Percentiles rank a stretch among this genome's conserved stretches.
These are phyloP conservation scores for Oophaga sylvatica DNA, from an alignment of 2,797 vertebrate species.

Conservation along the genomic window DNA sequence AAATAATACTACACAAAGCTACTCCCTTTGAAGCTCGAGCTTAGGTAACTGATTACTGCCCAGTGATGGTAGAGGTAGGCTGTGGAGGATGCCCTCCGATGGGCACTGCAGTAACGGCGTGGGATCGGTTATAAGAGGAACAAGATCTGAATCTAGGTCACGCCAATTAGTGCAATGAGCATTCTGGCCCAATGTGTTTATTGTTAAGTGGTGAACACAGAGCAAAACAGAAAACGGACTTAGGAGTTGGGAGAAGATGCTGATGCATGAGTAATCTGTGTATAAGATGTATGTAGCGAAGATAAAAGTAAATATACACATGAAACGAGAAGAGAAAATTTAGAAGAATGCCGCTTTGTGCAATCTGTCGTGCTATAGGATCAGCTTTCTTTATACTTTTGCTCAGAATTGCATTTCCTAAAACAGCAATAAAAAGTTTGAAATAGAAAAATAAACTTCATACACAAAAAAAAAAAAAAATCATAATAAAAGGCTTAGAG, in stretches of 20 bases:
- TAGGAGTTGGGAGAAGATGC: not conserved
- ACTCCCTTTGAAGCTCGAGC: not conserved
- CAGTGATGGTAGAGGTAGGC: not conserved
- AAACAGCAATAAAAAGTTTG: too few species aligned
- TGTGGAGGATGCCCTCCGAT: not conserved
- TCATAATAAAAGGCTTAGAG: too few species aligned
- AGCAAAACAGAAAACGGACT: not conserved
- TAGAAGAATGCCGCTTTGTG: too few species aligned
- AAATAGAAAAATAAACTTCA: too few species aligned
- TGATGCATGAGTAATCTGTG: constrained; percentile 3
- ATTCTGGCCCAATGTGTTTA: not conserved
- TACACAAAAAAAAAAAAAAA: too few species aligned
- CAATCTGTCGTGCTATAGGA: too few species aligned
- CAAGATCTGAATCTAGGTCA: constrained; percentile 48
- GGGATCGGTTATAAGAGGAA: not conserved
- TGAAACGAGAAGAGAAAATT: too few species aligned
- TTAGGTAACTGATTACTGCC: not conserved
- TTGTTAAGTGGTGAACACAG: not conserved
- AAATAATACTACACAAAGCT: not conserved
- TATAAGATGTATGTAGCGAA: not conserved
- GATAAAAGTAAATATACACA: not conserved
- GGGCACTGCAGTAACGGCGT: not conserved
- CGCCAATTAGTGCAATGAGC: constrained; percentile 27
- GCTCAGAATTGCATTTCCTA: too few species aligned
- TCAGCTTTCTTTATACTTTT: too few species aligned